Evolutionary conservation across 2,888 invertebrate species (phyloP), one percentile per base, ranked within the genome.

Genomic region (Stenchaetothrips biformis): DNA sequence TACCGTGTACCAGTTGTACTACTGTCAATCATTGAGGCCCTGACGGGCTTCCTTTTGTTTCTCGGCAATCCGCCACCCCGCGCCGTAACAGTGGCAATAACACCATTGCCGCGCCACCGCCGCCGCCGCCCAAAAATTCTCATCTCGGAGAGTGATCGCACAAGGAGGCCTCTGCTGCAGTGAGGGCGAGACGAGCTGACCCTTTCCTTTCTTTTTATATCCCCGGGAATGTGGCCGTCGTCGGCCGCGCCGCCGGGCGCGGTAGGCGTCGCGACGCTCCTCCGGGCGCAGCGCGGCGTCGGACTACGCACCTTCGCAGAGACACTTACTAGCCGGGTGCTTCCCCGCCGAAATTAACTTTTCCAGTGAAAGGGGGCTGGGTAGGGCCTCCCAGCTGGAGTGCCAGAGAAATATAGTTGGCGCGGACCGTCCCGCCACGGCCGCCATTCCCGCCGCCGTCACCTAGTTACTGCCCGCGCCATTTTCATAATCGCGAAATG

Each of bases 81-180:
- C 25, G 25, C 67, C 67, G 67, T 74, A 74, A 74, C 67, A 74
- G 25, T 21, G 67, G 67, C 67, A 74, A 74, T 74, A 74, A 74
- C 67, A 74, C 67, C 25, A 74, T 74, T 25, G 25, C 37, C 25
- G 67, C 67, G 11, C 67, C 11, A 21, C 67, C 67, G 25, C 25
- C 53, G 6, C 37, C 4, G 37, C 37, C 37, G 0, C 53, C 53
- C 18, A 21, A 74, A 74, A 74, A 74, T 74, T 74, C 67, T 74
- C 67, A 74, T 74, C 67, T 74, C 25, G 67, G 67, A 74, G 67
- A 74, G 67, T 74, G 67, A 74, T 74, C 67, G 67, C 13, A 11
- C 16, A 11, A 8, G 53, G 53, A 53, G 53, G 53, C 13, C 13
- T 53, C 53, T 53, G 53, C 16, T 13, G 53, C 4, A 53, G 53